Base-by-base conservation (phyloP, 2,888 invertebrate species). In the Atethmia centrago region DNA sequence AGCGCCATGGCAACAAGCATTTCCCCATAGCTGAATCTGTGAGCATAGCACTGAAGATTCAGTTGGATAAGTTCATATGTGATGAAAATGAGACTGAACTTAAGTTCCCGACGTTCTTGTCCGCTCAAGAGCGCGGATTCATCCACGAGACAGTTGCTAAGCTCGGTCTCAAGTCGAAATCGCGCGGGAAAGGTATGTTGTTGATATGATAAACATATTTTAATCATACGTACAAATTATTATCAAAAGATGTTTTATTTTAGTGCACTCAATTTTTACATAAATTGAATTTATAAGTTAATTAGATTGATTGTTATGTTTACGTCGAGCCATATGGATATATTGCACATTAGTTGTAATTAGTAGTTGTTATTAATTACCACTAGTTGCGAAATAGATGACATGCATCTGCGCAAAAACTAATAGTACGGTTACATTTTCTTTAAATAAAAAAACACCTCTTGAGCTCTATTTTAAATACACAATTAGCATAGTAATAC, bases 71-170 rank as follows among this genome's bases (percentile, higher is more conserved):
- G 86, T 96, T 96, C 87, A 83, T 96, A 12, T 91, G 87, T 74
- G 95, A 96, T 88, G 96, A 96, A 84, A 95, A 95, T 88, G 96
- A 96, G 80, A 95, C 95, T 0, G 96, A 96, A 81, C 91, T 96
- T 16, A 95, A 97, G 88, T 98, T 98, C 91, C 98, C 98, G 7
- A 97, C 98, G 5, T 98, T 98, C 59, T 95, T 98, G 77, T 98
- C 97, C 19, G 97, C 98, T 16, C 97, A 97, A 82, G 98, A 99
- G 92, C 96, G 99, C 84, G 98, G 98, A 19, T 98, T 98, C 90
- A 97, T 99, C 78, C 98, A 98, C 91, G 96, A 97, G 82, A 96
- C 97, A 45, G 98, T 98, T 58, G 96, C 96, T 63, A 96, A 97
- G 81, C 93, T 97, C 82, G 98, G 98, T 10, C 93, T 98, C 47